Evolutionary conservation across 2,113 vertebrate genomes (phyloP).

Genomic region (Oncorhynchus gorbuscha): DNA sequence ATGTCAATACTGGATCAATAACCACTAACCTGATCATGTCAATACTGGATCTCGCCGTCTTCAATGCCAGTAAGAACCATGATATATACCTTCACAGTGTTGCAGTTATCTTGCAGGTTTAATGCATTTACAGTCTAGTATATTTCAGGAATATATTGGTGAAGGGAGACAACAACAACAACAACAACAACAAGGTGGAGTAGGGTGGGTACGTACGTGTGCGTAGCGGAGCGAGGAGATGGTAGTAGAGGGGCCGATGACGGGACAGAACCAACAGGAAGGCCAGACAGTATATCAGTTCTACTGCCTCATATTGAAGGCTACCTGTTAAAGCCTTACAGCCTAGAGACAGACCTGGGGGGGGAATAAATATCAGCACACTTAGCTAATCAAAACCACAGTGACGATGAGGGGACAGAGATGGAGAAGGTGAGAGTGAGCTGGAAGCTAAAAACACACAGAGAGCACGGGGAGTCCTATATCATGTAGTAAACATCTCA

Average conservation of each 20-base stretch:
- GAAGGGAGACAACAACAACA: too few species aligned
- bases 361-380: background rate
- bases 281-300: slow-evolving; percentile 72
- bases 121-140: too few species aligned
- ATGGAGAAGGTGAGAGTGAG: background rate
- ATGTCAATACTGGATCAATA: too few species aligned
- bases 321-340: slow-evolving; percentile 38
- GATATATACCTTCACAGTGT: too few species aligned
- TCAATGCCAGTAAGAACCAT: too few species aligned
- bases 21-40: too few species aligned
- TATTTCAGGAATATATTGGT: too few species aligned
- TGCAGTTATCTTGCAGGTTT: too few species aligned
- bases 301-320: slow-evolving; percentile 67
- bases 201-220: slow-evolving; percentile 55
- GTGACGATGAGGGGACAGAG: background rate
- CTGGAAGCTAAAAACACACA: too few species aligned
- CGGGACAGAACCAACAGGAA: slow-evolving; percentile 60
- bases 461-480: too few species aligned
- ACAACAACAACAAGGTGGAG: too few species aligned
- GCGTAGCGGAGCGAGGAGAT: slow-evolving; percentile 57
- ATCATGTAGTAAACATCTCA: background rate
- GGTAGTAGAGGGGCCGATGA: slow-evolving; percentile 55
- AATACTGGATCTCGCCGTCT: too few species aligned
- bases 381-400: background rate
- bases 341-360: slow-evolving; percentile 51